Evolutionary conservation across 2,113 vertebrate species (phyloP).

Genomic region (Odontesthes bonariensis): DNA sequence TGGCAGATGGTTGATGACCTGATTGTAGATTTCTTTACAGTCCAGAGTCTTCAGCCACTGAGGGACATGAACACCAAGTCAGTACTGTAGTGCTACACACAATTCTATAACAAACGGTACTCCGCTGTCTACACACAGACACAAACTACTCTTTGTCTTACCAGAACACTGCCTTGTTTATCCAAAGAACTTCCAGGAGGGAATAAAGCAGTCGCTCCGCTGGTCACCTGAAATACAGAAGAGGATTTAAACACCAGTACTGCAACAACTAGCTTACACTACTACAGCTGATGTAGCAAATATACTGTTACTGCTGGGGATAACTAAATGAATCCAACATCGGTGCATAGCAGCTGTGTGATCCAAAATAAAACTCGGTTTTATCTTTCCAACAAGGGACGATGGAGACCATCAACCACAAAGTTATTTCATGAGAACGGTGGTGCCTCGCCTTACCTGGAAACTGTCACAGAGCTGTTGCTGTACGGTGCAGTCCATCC

Average conservation of each 20-base stretch:
- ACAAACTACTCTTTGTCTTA: conserved; percentile 63
- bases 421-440: not conserved
- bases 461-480: conserved; percentile 91
- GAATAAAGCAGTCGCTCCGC: conserved; percentile 90
- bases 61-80: conserved; percentile 47
- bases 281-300: not conserved
- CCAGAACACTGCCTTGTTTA: conserved; percentile 87
- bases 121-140: not conserved
- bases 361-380: conserved; percentile 14
- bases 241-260: not conserved
- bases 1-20: conserved; percentile 90
- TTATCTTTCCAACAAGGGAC: not conserved
- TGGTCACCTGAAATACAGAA: conserved; percentile 77
- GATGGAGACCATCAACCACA: not conserved
- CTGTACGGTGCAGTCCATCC: conserved; percentile 93
- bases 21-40: conserved; percentile 91
- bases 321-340: not conserved
- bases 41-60: conserved; percentile 94
- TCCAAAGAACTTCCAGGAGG: conserved; percentile 92
- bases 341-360: not conserved
- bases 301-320: not conserved
- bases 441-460: conserved; percentile 51
- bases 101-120: not conserved
- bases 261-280: not conserved
- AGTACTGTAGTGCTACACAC: not conserved